These are phyloP conservation scores for Thamnophis sirtalis DNA, from an alignment of 2,113 vertebrate species.

Conservation along the genomic window DNA sequence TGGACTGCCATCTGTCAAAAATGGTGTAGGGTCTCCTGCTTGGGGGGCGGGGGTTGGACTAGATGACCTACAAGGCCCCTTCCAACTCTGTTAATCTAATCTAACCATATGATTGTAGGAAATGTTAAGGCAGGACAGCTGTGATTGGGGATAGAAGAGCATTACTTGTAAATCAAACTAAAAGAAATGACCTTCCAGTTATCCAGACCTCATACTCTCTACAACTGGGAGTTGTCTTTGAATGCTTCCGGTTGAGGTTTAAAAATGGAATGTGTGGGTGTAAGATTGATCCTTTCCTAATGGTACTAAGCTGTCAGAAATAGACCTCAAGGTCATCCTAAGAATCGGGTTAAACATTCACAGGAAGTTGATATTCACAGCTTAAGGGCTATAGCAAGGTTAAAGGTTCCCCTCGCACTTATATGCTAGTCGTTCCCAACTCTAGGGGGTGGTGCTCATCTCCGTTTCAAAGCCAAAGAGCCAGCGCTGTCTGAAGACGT, in stretches of 20 bases:
- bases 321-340: not conserved
- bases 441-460: no score
- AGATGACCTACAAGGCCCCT: no score
- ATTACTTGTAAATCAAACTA: not conserved
- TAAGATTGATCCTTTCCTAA: not conserved
- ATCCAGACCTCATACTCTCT: not conserved
- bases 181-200: not conserved
- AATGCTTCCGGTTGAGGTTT: no score
- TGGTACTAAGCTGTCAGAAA: not conserved
- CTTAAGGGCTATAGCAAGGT: not conserved
- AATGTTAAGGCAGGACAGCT: not conserved
- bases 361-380: not conserved
- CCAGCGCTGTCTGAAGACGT: no score
- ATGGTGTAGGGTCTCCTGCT: no score
- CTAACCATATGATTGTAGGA: not conserved
- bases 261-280: not conserved
- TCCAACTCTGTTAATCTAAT: no score
- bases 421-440: no score
- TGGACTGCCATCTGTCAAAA: no score
- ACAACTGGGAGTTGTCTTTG: not conserved
- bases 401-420: no score
- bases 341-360: not conserved
- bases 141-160: not conserved
- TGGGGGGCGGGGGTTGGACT: no score
- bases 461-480: no score